Evolutionary conservation across 1,140 invertebrate genomes (phyloP), one percentile per base, ranked within the genome.

Genomic region (Hyles euphorbiae): DNA sequence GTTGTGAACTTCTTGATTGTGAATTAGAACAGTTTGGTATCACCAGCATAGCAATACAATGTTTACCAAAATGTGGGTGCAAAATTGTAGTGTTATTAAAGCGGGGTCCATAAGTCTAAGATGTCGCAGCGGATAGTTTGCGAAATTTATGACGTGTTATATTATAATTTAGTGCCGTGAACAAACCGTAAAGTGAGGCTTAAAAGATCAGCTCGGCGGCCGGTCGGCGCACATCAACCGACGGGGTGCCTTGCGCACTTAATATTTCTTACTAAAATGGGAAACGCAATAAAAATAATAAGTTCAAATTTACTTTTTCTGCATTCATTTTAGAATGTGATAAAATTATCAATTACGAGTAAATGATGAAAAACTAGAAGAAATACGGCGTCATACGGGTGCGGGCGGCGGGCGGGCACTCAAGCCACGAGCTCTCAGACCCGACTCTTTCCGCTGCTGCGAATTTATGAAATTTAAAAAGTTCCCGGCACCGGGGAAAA

Each of bases 111-210:
- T 82, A 84, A 82, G 72, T 76, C 79, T 58, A 61, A 9, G 55
- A 67, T 63, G 81, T 88, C 82, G 77, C 60, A 34, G 57, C 54
- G 76, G 81, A 86, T 88, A 88, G 85, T 88, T 86, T 76, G 66
- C 52, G 68, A 78, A 88, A 88, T 88, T 88, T 88, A 88, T 72
- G 83, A 79, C 70, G 66, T 86, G 81, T 88, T 88, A 83, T 85
- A 88, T 86, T 85, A 84, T 88, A 86, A 88, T 88, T 86, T 86
- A 88, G 81, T 85, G 69, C 75, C 70, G 75, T 70, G 70, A 70
- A 74, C 68, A 53, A 72, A 72, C 74, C 65, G 74, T 81, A 85
- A 84, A 84, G 72, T 76, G 67, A 65, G 72, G 81, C 84, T 88
- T 86, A 88, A 88, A 82, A 86, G 84, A 83, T 86, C 76, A 83